These are phyloP conservation scores for Scaptodrosophila lebanonensis DNA, from an alignment of 1,140 invertebrate genomes.

Conservation along the genomic window DNA sequence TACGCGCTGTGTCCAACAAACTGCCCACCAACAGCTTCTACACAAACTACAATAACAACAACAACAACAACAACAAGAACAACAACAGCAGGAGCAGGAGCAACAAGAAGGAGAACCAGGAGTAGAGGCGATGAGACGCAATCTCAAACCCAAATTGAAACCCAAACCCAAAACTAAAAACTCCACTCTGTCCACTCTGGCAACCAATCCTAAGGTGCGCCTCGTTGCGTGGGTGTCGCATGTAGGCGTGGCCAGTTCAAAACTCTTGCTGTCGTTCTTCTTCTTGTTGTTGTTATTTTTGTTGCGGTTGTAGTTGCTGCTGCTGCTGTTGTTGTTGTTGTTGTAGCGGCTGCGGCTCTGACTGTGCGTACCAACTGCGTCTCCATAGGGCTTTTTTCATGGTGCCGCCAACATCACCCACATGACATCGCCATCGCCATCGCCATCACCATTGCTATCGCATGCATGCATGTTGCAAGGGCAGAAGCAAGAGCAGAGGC, in stretches of 20 bases:
- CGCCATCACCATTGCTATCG: constrained; percentile 4
- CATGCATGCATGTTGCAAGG: too few species aligned
- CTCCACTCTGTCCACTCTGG: constrained; percentile 50
- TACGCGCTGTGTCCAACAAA: constrained; percentile 55
- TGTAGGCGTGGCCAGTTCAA: constrained; percentile 71
- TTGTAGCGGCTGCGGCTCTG: too few species aligned
- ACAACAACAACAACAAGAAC: constrained; percentile 15
- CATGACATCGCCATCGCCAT: too few species aligned
- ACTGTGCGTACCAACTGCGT: constrained; percentile 7
- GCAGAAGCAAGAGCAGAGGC: too few species aligned
- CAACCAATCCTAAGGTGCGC: constrained; percentile 71
- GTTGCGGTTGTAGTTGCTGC: too few species aligned
- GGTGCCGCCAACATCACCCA: constrained; percentile 25
- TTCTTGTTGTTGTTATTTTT: too few species aligned
- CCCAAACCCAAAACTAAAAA: constrained; percentile 7
- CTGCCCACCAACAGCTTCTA: constrained; percentile 25
- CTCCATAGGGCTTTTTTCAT: constrained; percentile 39
- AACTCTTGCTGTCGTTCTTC: too few species aligned
- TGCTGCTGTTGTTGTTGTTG: too few species aligned
- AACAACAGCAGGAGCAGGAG: neutral
- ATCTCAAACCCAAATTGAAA: too few species aligned
- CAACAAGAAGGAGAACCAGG: constrained; percentile 1
- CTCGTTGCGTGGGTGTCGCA: constrained; percentile 63
- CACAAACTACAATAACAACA: constrained; percentile 8
- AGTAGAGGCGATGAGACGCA: too few species aligned